Evolutionary conservation across 2,113 vertebrate genomes (phyloP).

Genomic region (Ptychochromis oligacanthus): DNA sequence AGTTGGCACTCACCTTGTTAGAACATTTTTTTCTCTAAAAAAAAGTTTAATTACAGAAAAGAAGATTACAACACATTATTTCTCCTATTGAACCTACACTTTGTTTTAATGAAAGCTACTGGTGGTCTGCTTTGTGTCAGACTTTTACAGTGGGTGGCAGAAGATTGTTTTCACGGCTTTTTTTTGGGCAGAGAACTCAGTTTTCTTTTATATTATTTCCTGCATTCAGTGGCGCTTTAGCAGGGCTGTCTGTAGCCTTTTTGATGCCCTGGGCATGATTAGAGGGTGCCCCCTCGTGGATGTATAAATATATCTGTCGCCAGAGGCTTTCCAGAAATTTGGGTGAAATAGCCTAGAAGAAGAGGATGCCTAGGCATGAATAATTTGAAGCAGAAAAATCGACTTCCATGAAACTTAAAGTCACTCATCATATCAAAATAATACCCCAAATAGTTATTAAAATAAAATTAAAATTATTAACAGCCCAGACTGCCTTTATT

Average conservation of each 20-base stretch:
- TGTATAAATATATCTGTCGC: not conserved
- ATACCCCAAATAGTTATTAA: not conserved
- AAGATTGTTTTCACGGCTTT: not conserved
- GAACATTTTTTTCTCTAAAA: not conserved
- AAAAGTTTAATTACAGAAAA: not conserved
- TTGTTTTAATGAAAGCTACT: not conserved
- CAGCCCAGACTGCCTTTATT: not conserved
- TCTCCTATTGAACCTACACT: not conserved
- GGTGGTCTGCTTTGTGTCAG: not conserved
- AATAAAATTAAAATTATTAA: not conserved
- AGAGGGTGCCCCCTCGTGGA: conserved; percentile 12
- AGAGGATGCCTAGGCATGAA: not conserved
- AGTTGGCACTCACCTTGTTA: not conserved
- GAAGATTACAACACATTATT: not conserved
- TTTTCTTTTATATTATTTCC: not conserved
- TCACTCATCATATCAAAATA: not conserved
- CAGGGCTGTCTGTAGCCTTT: not conserved
- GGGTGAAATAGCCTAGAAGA: not conserved
- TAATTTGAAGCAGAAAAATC: not conserved
- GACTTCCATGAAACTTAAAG: not conserved
- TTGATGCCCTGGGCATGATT: not conserved
- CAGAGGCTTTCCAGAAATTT: not conserved
- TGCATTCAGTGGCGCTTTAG: not conserved
- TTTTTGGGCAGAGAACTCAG: not conserved
- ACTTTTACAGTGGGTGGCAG: not conserved